Percentiles rank a stretch among this genome's conserved stretches.
Evolutionary conservation across 2,113 vertebrate species (phyloP).

Genomic region (Chaetorhynchus papuensis): DNA sequence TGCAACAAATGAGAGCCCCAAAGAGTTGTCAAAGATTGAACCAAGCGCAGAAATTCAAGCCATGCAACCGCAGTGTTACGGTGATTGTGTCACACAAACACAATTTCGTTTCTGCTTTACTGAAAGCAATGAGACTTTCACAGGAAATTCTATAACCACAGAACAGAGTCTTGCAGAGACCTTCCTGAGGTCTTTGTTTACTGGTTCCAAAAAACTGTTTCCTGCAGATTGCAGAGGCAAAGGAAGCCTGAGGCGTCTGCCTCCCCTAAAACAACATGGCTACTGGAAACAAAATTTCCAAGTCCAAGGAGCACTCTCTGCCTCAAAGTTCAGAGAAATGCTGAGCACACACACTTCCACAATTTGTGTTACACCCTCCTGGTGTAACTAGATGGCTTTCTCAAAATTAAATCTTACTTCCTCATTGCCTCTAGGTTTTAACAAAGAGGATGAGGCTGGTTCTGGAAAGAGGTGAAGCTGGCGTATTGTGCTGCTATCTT

Average conservation of each 20-base stretch:
- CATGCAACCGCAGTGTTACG: rapidly evolving
- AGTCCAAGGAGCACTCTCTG: neutral
- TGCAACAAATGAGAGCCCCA: neutral
- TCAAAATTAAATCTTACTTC: neutral
- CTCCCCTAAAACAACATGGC: neutral
- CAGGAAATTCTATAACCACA: neutral
- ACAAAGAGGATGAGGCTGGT: rapidly evolving
- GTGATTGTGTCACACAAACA: rapidly evolving
- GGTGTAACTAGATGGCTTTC: neutral
- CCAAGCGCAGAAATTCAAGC: rapidly evolving
- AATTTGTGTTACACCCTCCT: neutral
- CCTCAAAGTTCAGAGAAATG: neutral
- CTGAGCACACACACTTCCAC: neutral
- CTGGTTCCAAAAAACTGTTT: neutral
- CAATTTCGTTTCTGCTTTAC: neutral
- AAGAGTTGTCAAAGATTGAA: neutral
- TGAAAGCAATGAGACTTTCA: rapidly evolving
- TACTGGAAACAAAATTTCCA: neutral
- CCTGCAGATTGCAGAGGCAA: neutral
- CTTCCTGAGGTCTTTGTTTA: neutral
- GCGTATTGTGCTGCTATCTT: rapidly evolving
- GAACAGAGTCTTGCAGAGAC: neutral
- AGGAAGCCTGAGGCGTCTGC: neutral
- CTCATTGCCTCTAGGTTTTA: neutral
- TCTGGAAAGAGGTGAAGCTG: neutral